Percentiles rank a stretch among this genome's conserved stretches.
Evolutionary conservation across 2,113 vertebrate genomes (phyloP).

Genomic region (Leuciscus idus): DNA sequence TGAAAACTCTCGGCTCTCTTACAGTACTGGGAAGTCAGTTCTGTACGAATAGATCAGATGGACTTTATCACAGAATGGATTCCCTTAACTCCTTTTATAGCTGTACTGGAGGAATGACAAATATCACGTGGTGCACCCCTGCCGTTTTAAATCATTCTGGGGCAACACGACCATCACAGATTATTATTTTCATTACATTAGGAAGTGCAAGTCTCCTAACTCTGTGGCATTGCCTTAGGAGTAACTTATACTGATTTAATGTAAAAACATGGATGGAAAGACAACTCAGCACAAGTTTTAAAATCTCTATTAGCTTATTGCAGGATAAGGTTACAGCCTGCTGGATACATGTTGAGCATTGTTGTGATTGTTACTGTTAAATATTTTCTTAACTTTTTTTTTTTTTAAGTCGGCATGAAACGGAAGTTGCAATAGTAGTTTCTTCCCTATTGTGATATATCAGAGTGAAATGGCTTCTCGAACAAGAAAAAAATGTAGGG

Average conservation of each 20-base stretch:
- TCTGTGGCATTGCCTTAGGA: not conserved
- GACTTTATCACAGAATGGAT: conserved; percentile 50
- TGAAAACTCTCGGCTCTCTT: conserved; percentile 49
- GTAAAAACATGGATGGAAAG: not conserved
- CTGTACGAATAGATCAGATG: conserved; percentile 56
- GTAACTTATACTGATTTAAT: not conserved
- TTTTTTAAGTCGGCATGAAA: too few relatives aligned
- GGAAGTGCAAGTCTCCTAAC: not conserved
- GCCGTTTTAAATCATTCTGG: not conserved
- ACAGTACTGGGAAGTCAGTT: conserved; percentile 47
- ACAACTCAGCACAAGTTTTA: not conserved
- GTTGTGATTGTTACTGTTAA: not conserved
- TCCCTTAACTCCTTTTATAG: conserved; percentile 44
- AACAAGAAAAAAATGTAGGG: too few relatives aligned
- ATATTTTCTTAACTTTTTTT: not conserved
- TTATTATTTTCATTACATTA: not conserved
- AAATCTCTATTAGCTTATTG: not conserved
- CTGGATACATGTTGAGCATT: not conserved
- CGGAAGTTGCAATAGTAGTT: too few relatives aligned
- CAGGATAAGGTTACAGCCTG: not conserved
- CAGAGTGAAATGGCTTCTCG: too few relatives aligned
- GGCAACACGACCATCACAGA: not conserved
- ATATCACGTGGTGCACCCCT: conserved; percentile 52
- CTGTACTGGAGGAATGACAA: conserved; percentile 54
- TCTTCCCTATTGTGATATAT: too few relatives aligned